Conservation (phyloP, 2,888 invertebrate genomes). For the Lycia hirtaria region DNA sequence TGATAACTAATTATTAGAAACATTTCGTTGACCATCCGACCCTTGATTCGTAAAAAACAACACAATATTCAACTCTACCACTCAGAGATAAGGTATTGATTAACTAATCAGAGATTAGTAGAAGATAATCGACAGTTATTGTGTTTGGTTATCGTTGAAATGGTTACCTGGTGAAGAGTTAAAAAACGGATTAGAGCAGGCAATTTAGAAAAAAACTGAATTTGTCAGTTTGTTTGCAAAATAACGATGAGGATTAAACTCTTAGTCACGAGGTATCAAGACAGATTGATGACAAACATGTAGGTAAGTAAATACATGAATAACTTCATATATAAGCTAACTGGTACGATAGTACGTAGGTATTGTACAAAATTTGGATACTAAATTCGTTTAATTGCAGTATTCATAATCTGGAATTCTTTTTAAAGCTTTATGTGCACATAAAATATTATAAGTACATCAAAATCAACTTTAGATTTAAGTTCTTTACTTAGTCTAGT, state of each 20-base stretch:
- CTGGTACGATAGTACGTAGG: no score
- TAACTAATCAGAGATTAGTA: constrained; percentile 51
- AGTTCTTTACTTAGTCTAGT: no score
- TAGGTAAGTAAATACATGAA: no score
- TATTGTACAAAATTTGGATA: no score
- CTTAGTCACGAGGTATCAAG: constrained; percentile 12
- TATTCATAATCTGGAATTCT: no score
- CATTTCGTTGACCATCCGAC: constrained; percentile 76
- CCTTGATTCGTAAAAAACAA: constrained; percentile 46
- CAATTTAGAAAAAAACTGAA: constrained; percentile 29
- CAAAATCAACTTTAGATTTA: no score
- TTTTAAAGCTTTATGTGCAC: no score
- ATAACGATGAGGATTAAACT: constrained; percentile 29
- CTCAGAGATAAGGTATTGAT: constrained; percentile 21
- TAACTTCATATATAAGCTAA: no score
- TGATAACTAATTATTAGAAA: constrained; percentile 83
- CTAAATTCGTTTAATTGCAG: no score
- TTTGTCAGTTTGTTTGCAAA: constrained; percentile 41
- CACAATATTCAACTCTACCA: constrained; percentile 26
- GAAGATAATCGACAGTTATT: constrained; percentile 78
- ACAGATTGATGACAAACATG: constrained; percentile 12
- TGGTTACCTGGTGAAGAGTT: constrained; percentile 47
- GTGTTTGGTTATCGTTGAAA: constrained; percentile 78
- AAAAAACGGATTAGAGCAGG: constrained; percentile 53
- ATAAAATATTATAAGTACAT: no score